A percentile compares a stretch with the other conserved stretches of the same genome.
Conservation (phyloP, 2,888 invertebrate genomes). For the Electrophaes corylata region DNA sequence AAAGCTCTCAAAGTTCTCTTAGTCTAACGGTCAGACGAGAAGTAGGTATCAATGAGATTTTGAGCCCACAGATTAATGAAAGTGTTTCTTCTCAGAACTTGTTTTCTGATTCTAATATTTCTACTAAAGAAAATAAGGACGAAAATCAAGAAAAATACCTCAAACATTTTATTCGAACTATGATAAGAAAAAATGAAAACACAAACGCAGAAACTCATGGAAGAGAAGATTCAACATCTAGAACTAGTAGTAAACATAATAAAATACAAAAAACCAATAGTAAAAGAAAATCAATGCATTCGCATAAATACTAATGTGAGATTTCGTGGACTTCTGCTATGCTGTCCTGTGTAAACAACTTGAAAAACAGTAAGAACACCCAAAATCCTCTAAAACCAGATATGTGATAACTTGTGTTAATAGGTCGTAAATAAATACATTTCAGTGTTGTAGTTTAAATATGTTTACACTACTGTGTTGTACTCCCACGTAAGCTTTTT, state of each 20-base stretch:
- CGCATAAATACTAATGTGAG: slow-evolving; percentile 12
- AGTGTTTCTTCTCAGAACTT: slow-evolving; percentile 7
- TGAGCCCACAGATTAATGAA: background rate
- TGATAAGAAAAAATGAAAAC: slow-evolving; percentile 2
- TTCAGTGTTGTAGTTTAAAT: background rate
- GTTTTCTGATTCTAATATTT: slow-evolving; percentile 15
- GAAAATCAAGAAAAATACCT: slow-evolving; percentile 8
- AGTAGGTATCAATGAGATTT: slow-evolving; percentile 13
- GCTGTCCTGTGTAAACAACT: no score
- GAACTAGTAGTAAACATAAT: background rate
- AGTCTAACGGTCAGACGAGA: slow-evolving; percentile 10
- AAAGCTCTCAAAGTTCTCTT: background rate
- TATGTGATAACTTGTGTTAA: background rate
- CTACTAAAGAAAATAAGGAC: background rate
- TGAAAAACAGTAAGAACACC: slow-evolving; percentile 2
- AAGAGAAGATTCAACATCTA: background rate
- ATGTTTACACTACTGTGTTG: slow-evolving; percentile 49
- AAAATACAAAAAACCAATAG: background rate
- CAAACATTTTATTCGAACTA: slow-evolving; percentile 17
- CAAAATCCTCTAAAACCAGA: background rate
- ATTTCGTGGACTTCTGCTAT: background rate
- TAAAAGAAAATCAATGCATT: background rate
- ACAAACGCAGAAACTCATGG: background rate
- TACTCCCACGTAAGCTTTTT: slow-evolving; percentile 65
- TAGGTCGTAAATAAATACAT: slow-evolving; percentile 13